Base-by-base conservation (phyloP, 1,140 invertebrate genomes). In the Kradibia gibbosae region DNA sequence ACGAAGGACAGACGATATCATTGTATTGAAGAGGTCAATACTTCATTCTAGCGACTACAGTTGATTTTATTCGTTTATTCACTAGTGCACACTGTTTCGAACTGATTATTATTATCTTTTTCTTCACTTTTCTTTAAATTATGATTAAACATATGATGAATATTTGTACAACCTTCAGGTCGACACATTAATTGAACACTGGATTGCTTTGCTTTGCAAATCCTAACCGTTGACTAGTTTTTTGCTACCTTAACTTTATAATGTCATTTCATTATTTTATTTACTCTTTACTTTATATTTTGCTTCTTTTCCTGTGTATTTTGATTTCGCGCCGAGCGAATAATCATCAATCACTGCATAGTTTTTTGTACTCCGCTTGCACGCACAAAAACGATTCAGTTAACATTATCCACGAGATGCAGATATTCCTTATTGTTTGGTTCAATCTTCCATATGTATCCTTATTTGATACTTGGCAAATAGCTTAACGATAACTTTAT, bases 161-260 rank as follows among this genome's bases (percentile, higher is more conserved):
- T 81, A 77, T 70, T 34, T 81, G 62, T 53, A 62, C 73, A 42
- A 71, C 73, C 71, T 10, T 3, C 31, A 22, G 50, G 48, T 67
- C 72, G 79, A 42, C 50, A 75, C 57, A 20, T 53, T 77, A 81
- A 81, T 82, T 77, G 80, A 82, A 82, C 80, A 82, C 80, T 82
- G 80, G 74, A 82, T 20, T 82, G 80, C 74, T 42, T 45, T 70
- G 39, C n/a, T 72, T 60, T 45, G 80, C 62, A 77, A 71, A 81
- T 75, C 73, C 80, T 73, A 42, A 78, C 74, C 28, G 80, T 82
- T 82, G 80, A 82, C 80, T 82, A 82, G 80, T 78, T 81, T 81
- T 71, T 53, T 25, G 76, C 48, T 81, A 75, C 60, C 57, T 75
- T 81, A 75, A 75, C n/a, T 67, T 80, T 75, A 48, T 75, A 67